These are phyloP conservation scores for Mastomys natalensis DNA, from an alignment of 2,113 vertebrate genomes.

Conservation along the genomic window DNA sequence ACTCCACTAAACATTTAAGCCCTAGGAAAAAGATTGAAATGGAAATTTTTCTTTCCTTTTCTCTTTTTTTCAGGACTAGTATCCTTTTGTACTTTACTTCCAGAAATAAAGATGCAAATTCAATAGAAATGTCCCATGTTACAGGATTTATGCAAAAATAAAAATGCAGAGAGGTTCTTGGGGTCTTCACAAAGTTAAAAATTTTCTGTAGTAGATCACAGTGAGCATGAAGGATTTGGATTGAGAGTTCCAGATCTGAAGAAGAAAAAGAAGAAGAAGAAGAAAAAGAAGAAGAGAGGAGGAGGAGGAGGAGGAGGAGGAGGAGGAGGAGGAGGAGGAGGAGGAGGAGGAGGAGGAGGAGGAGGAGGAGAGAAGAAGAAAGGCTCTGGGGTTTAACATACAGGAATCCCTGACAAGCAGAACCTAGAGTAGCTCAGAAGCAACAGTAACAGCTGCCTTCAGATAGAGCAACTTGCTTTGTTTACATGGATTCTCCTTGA, in stretches of 20 bases:
- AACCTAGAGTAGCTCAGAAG: not conserved
- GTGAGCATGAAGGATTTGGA: not conserved
- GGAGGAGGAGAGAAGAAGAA: too few relatives aligned
- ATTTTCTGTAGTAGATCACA: not conserved
- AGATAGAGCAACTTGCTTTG: not conserved
- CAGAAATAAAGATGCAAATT: not conserved
- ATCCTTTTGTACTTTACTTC: not conserved
- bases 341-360: too few relatives aligned
- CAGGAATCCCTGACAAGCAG: not conserved
- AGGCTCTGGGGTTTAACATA: fast-evolving
- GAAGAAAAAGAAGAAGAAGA: not conserved
- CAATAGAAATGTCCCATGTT: not conserved
- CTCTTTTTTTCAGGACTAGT: not conserved
- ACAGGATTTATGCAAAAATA: not conserved
- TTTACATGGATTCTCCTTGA: not conserved
- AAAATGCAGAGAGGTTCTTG: not conserved
- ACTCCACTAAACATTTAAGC: not conserved
- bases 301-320: too few relatives aligned
- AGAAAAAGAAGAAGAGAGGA: too few relatives aligned
- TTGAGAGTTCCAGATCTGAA: not conserved
- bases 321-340: too few relatives aligned
- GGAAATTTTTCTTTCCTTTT: not conserved
- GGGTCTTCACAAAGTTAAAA: not conserved
- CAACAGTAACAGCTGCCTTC: not conserved
- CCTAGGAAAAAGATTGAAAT: not conserved